Percentiles rank a stretch among this genome's conserved stretches.
phyloP scores from a whole-genome alignment of 2,888 invertebrate genomes.

The Pyrrhia umbra region DNA sequence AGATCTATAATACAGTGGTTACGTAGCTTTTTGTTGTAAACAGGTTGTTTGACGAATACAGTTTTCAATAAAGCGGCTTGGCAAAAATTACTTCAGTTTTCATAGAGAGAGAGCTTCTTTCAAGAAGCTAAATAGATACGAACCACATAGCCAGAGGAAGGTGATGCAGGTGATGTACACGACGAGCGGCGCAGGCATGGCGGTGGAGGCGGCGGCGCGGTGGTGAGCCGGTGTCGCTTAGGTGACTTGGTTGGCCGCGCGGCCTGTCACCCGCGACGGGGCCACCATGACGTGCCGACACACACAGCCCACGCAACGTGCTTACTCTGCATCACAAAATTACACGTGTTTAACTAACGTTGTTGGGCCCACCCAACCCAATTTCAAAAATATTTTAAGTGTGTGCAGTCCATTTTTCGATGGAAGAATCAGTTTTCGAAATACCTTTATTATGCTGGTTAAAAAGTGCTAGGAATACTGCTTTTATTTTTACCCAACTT shows the following conservation, averaged over 20 bases:
- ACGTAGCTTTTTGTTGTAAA: not conserved
- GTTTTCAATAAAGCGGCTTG: too few relatives aligned
- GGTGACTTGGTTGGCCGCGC: constrained; percentile 76
- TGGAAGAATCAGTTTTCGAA: too few relatives aligned
- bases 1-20: too few relatives aligned
- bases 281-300: constrained; percentile 71
- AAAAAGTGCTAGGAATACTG: too few relatives aligned
- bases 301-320: constrained; percentile 10
- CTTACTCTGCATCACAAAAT: constrained; percentile 12
- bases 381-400: too few relatives aligned
- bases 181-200: constrained; percentile 76
- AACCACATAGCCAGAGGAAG: constrained; percentile 78
- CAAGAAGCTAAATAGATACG: constrained; percentile 55
- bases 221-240: constrained; percentile 64
- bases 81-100: too few relatives aligned
- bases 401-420: too few relatives aligned
- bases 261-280: constrained; percentile 67
- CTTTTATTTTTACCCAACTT: too few relatives aligned
- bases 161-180: constrained; percentile 70
- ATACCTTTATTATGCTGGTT: too few relatives aligned
- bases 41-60: not conserved
- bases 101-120: too few relatives aligned
- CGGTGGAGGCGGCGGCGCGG: constrained; percentile 61
- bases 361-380: too few relatives aligned
- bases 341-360: not conserved